Base-by-base conservation (phyloP, 2,888 invertebrate species). In the Thymelicus sylvestris region DNA sequence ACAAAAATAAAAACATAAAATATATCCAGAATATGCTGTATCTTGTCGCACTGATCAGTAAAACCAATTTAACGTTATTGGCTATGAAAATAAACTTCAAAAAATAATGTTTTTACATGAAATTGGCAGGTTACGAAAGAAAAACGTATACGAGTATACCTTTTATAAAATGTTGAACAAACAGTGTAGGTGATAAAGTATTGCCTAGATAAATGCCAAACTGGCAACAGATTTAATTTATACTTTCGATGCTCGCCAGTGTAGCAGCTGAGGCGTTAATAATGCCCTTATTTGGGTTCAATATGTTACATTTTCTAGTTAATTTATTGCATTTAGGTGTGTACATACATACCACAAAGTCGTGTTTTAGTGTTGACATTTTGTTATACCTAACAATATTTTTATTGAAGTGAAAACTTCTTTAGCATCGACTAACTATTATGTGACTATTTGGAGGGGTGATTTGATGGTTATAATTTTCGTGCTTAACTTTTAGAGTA, bases 261-360 rank as follows among this genome's bases (percentile, higher is more conserved):
- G 66, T 66, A 66, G 7, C 66, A 57, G 66, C 66, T 66, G 66
- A 66, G 57, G 57, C 57, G 57, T 52, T 31, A 57, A 57, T 44
- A 66, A 57, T 66, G 7, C 44, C 31, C n/a, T 24, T 57, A 50
- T 66, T 57, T 52, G 38, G 48, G 47, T 31, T 65, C 38, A 19
- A 50, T 7, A 41, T 55, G 52, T 65, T 19, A 65, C 12, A 55
- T 63, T 48, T 63, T 48, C 48, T 48, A n/a, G 63, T 63, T 38
- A 48, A 63, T 48, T 48, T 31, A 63, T 31, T 44, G 7, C 48
- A n/a, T 48, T 24, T 15, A 47, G 12, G 3, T 2, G 31, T 63
- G 31, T 47, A 4, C n/a, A n/a, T n/a, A n/a, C n/a, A 19, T 19
- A 19, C 19, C 1, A 19, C 19, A 19, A 19, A 19, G 2, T 19